Evolutionary conservation across 2,888 invertebrate species (phyloP).

Genomic region (Pseudococcus viburni): DNA sequence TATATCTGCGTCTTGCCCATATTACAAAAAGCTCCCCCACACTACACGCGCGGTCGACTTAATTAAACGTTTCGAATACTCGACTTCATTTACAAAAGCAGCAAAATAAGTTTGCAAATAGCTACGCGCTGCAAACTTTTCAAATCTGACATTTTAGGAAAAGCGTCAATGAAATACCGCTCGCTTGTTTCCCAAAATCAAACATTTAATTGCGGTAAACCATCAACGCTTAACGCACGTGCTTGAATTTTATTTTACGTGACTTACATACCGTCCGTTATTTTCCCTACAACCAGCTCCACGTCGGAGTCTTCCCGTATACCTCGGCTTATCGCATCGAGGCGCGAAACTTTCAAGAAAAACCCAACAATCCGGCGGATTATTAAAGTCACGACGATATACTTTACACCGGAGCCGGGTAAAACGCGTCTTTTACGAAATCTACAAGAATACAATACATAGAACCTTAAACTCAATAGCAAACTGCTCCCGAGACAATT

Average conservation of each 20-base stretch:
- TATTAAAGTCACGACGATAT: slow-evolving; percentile 46
- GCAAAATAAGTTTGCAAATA: slow-evolving; percentile 54
- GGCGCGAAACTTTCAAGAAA: slow-evolving; percentile 55
- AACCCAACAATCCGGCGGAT: slow-evolving; percentile 52
- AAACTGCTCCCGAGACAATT: slow-evolving; percentile 57
- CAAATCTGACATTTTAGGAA: slow-evolving; percentile 51
- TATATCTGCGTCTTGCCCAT: not conserved
- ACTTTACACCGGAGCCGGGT: slow-evolving; percentile 24
- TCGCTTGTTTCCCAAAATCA: slow-evolving; percentile 61
- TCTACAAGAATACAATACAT: slow-evolving; percentile 8
- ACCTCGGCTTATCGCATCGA: slow-evolving; percentile 1
- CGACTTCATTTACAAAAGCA: slow-evolving; percentile 31
- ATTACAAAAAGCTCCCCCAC: not conserved
- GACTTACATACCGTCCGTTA: slow-evolving; percentile 49
- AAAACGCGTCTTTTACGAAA: slow-evolving; percentile 17
- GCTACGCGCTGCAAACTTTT: slow-evolving; percentile 43
- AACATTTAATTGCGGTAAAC: slow-evolving; percentile 62
- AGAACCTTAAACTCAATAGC: slow-evolving; percentile 35
- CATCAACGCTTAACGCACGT: slow-evolving; percentile 59
- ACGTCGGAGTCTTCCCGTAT: not conserved
- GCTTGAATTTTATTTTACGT: slow-evolving; percentile 62
- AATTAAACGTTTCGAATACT: slow-evolving; percentile 50
- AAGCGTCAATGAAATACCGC: slow-evolving; percentile 57
- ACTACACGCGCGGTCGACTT: slow-evolving; percentile 8
- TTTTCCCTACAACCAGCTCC: not conserved